These are phyloP conservation scores for Neomorphus geoffroyi DNA, from an alignment of 2,797 vertebrate genomes.

Conservation along the genomic window DNA sequence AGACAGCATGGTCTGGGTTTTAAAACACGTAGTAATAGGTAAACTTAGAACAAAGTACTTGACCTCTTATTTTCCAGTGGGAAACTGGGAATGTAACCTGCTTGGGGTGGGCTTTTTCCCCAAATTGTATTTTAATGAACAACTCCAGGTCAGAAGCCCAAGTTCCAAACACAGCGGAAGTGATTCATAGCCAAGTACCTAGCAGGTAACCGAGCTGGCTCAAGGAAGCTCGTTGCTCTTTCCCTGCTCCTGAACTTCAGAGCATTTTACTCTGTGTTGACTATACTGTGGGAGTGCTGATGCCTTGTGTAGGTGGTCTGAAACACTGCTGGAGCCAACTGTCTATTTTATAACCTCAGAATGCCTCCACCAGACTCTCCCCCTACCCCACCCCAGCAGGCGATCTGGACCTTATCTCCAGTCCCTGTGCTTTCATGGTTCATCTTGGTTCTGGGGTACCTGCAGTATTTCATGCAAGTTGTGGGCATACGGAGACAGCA, in stretches of 20 bases:
- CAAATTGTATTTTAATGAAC: neutral
- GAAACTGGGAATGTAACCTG: neutral
- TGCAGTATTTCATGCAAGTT: neutral
- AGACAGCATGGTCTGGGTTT: neutral
- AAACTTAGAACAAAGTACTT: neutral
- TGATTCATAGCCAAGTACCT: neutral
- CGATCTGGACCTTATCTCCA: neutral
- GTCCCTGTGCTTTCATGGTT: neutral
- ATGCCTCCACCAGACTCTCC: neutral
- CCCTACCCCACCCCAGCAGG: neutral
- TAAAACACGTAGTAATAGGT: neutral
- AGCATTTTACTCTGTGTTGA: neutral
- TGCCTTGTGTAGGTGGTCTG: neutral
- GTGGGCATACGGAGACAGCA: fast-evolving
- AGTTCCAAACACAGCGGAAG: neutral
- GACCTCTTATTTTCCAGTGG: neutral
- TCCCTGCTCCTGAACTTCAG: neutral
- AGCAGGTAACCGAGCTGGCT: neutral
- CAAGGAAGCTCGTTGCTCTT: neutral
- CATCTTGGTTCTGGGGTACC: neutral
- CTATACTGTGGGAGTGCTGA: neutral
- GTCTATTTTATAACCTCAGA: neutral
- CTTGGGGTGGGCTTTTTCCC: neutral
- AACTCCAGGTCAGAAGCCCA: neutral
- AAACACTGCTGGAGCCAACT: neutral